Base-by-base conservation (phyloP, 2,888 invertebrate species). In the Oxyscelio sp. region DNA sequence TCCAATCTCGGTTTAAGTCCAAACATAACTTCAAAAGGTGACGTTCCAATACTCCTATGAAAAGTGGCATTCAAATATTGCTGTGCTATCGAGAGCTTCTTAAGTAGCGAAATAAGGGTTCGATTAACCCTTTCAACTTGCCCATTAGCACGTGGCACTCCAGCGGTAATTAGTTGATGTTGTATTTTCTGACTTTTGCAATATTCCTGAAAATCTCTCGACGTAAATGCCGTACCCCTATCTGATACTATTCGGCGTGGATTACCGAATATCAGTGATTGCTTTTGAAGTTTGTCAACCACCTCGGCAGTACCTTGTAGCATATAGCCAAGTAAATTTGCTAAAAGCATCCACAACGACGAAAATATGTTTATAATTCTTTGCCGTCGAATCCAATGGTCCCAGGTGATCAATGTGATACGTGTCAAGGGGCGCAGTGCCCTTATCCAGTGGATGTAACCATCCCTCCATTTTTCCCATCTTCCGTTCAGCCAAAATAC, bases 381-480 rank as follows among this genome's bases (percentile, higher is more conserved):
- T 17, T 9, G 15, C 9, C 2, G 54, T 54, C 15, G 54, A 54
- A 1, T 1, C n/a, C 27, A 54, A 9, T 27, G 54, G 27, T 6
- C 54, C 54, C 27, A 54, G 27, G n/a, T 54, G 54, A 9, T 54
- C 54, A 2, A 54, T 15, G 21, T 54, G 54, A 17, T 54, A 54
- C 13, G 45, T 45, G 15, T 45, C 45, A 2, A 45, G 19, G 5
- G 45, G 45, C 4, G 11, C 9, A 15, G 45, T 15, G 1, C 45
- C 45, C 15, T 45, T 45, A 5, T 45, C 45, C 17, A 45, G 9
- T 9, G 34, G 6, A 11, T 34, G 4, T 11, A 34, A 11, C 34
- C 45, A 19, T 9, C 90, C 88, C 85, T 91, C 89, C 38, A 85
- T 65, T 68, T 90, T 90, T 1, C 90, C 89, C 17, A 19, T 21